Evolutionary conservation across 2,888 invertebrate species (phyloP), one percentile per base, ranked within the genome.

Genomic region (Cantharis nigra): DNA sequence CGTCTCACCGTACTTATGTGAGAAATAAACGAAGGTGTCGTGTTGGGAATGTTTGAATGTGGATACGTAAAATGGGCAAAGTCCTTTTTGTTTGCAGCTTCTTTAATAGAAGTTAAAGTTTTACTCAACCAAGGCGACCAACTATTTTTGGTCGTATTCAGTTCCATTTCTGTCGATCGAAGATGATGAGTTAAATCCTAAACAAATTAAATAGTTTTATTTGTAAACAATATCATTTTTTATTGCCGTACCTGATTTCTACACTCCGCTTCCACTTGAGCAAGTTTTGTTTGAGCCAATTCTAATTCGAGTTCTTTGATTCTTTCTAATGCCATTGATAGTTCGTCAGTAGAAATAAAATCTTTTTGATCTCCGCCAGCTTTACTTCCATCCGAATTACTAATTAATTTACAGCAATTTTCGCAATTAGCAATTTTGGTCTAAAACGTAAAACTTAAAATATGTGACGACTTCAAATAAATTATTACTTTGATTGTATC

Each of bases 81-180:
- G 74, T 89, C 89, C 76, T 88, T 89, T 78, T 93, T 93, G 84
- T 94, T 93, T 11, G 94, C 91, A 5, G 92, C 93, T 84, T 94
- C 94, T 89, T 94, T 93, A 83, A 94, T 93, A 33, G 93, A 93
- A 83, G 91, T 93, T 87, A 98, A 91, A 0, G 98, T 98, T 89
- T 98, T 97, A 80, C 97, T 96, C 73, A 98, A 91, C 98, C 98
- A 99, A 0, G 96, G 96, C 26, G 98, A 94, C 93, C 97, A 98
- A 20, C 92, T 92, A 84, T 92, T 93, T 81, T 92, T 92, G 4
- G 92, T 90, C 78, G 90, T 89, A 85, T 93, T 93, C 80, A 95
- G 89, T 87, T 97, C 97, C 75, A 94, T 92, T 70, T 95, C 91
- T 0, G 96, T 94, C 0, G 96, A 92, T 85, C 94, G 94, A 74